These are phyloP conservation scores for Shinisaurus crocodilurus DNA, from an alignment of 2,113 vertebrate genomes.

Conservation along the genomic window DNA sequence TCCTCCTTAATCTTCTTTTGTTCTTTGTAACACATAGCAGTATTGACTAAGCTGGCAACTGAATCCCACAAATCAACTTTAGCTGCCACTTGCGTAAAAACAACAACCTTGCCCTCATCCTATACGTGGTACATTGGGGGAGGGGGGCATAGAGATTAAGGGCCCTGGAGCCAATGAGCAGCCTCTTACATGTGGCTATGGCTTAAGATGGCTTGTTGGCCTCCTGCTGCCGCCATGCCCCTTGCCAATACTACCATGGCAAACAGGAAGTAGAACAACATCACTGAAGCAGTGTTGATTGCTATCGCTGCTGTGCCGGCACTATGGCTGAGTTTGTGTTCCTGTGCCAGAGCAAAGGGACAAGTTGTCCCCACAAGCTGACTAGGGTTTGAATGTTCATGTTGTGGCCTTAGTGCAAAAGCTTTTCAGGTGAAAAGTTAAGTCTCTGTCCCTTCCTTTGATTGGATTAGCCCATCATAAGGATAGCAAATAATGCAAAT, in stretches of 20 bases:
- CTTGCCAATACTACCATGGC: background rate
- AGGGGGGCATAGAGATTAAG: background rate
- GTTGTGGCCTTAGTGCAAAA: background rate
- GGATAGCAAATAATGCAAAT: background rate
- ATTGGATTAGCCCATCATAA: slow-evolving; percentile 1
- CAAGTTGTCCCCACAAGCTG: background rate
- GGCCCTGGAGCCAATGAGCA: background rate
- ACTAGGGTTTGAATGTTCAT: background rate
- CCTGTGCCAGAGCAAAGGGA: background rate
- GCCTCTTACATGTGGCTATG: background rate
- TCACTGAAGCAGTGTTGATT: background rate
- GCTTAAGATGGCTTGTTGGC: background rate
- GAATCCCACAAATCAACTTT: background rate
- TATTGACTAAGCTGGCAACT: slow-evolving; percentile 59
- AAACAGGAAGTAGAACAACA: background rate
- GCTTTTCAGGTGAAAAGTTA: background rate
- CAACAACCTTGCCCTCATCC: background rate
- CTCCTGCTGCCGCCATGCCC: background rate
- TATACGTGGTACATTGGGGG: background rate
- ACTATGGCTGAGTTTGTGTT: background rate
- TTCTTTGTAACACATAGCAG: slow-evolving; percentile 58
- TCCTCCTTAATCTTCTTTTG: slow-evolving; percentile 19
- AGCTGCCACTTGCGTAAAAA: background rate
- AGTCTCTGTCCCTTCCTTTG: slow-evolving; percentile 30
- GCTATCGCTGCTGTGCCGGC: background rate